Conservation (phyloP, 2,113 vertebrate species). For the Tichodroma muraria region DNA sequence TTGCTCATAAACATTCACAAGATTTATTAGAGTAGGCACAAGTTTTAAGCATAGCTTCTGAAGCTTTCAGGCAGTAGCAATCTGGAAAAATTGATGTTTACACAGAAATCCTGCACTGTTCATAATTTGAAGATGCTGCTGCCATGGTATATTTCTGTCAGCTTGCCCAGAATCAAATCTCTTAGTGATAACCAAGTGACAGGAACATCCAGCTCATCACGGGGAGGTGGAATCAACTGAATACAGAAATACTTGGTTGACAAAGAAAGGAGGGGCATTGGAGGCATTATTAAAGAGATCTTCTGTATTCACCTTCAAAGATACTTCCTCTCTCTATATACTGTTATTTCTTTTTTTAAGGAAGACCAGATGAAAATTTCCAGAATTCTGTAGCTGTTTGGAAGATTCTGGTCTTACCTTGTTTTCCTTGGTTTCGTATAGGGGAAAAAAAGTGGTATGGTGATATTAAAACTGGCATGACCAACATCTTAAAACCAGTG, state of each 20-base stretch:
- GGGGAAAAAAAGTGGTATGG: neutral
- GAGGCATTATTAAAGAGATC: neutral
- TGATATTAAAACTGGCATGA: neutral
- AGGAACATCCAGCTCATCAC: constrained; percentile 19
- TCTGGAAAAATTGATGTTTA: constrained; percentile 70
- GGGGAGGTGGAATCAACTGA: constrained; percentile 49
- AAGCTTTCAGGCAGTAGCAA: constrained; percentile 57
- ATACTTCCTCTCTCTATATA: neutral
- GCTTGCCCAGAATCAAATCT: constrained; percentile 59
- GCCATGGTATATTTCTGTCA: constrained; percentile 57
- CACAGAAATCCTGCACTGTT: constrained; percentile 21
- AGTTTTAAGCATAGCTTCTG: constrained; percentile 12
- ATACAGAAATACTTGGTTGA: neutral
- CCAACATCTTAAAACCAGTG: neutral
- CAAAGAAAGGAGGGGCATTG: neutral
- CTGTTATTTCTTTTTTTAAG: neutral
- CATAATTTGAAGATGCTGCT: constrained; percentile 56
- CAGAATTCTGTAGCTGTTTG: neutral
- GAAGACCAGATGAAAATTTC: neutral
- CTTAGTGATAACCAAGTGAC: constrained; percentile 37
- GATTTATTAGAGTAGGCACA: constrained; percentile 5
- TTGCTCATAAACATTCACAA: constrained; percentile 17
- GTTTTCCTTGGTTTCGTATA: neutral
- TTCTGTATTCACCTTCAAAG: neutral
- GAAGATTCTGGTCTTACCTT: neutral